Base-by-base conservation (phyloP, 2,797 vertebrate genomes). In the Enteromius paludinosus region DNA sequence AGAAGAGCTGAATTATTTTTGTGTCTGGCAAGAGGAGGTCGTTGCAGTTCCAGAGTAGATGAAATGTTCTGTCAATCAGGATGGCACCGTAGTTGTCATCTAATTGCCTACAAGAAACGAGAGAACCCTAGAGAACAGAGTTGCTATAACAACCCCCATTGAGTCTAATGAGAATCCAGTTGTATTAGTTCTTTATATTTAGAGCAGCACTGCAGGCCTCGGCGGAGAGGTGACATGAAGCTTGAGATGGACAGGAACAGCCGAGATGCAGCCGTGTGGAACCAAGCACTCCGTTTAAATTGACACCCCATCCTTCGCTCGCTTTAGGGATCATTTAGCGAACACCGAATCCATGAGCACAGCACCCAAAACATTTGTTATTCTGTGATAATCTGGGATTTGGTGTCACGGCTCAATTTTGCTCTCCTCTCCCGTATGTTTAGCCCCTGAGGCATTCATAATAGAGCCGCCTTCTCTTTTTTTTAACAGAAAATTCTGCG, bases 101-200 rank as follows among this genome's bases (percentile, higher is more conserved):
- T 84, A 87, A 87, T 84, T 87, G 82, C 82, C 76, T 78, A 82
- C 59, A 80, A 80, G 71, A 86, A 84, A 77, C 3, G 68, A 78
- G 77, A 78, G 72, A 81, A 83, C 85, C 70, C 87, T 81, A 77
- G 81, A 87, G 83, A 79, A 77, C 80, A 80, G 77, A 79, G 54
- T 81, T 66, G 71, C 85, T 74, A 66, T 59, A 76, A 75, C 69
- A 82, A 62, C 79, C 61, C 78, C 56, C 49, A 86, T 73, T 73
- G 72, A 56, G 75, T 72, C 73, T 76, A 83, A 83, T 70, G 81
- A 86, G 78, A 80, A 86, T 80, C 85, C 77, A 76, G 81, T 86
- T 79, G 76, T 80, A 79, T 83, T 83, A 86, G 71, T 83, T 75
- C 71, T 76, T 86, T 83, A 86, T 86, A 83, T 86, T 83, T 86